Base-by-base conservation (phyloP, 2,797 vertebrate genomes). In the Adelosebastes latens region DNA sequence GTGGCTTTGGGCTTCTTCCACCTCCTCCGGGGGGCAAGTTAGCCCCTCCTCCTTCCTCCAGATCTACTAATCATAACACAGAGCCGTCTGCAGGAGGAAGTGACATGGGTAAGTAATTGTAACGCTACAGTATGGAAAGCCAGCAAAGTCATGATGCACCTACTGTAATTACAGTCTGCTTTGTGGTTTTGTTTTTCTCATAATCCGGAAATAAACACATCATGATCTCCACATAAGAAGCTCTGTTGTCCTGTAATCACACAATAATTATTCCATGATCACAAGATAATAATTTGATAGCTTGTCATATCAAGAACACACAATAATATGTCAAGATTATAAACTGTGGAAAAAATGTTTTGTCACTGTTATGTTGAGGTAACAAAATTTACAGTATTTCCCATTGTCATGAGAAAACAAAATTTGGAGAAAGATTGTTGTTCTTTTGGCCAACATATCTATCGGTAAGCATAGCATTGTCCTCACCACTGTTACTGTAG, bases 21-120 rank as follows among this genome's bases (percentile, higher is more conserved):
- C 98, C 98, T 29, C 98, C 98, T 4, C 98, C 98, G 1, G 97
- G 97, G 80, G 97, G 97, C 82, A 98, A 97, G 93, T 86, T 95
- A 69, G 92, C 95, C 14, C 92, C 94, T 6, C 96, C 97, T 62
- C 93, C 96, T 31, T 88, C 93, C 8, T 90, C 92, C 73, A 92
- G 79, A 90, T 87, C 93, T 7, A 89, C 89, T 75, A 95, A 95
- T 93, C 92, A 95, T 55, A 94, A 94, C 77, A 90, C 88, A 83
- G 86, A 94, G 53, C 80, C 85, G 2, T 18, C 87, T 39, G 85
- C 86, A 61, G 92, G 68, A 85, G 90, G 71, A 77, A 88, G 84
- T 86, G 86, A 95, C 71, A 89, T 92, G 6, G 93, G 95, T 95
- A 85, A n/a, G 89, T 88, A 16, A 36, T 27, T 31, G 9, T 46